phyloP scores from a whole-genome alignment of 2,113 vertebrate genomes.

The Cygnus buccinator region DNA sequence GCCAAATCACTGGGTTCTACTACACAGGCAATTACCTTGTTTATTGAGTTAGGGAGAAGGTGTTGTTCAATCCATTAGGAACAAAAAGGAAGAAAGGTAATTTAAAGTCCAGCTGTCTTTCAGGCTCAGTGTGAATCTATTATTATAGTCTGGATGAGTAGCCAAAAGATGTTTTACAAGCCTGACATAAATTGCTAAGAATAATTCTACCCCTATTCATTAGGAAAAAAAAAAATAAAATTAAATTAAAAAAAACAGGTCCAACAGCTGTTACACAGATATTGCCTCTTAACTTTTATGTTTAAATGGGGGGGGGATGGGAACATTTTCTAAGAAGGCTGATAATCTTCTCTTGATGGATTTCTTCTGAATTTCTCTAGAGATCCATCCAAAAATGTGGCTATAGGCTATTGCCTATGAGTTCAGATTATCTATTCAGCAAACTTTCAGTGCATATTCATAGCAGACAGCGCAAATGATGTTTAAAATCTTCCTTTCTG shows the following conservation, averaged over 20 bases:
- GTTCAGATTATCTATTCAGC: not conserved
- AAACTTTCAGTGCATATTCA: not conserved
- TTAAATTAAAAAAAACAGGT: not conserved
- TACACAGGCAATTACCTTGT: not conserved
- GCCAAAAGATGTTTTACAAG: not conserved
- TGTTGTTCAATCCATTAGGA: not conserved
- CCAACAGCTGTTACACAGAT: not conserved
- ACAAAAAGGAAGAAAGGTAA: not conserved
- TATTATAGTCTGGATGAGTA: not conserved
- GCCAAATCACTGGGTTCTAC: not conserved
- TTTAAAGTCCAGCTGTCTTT: not conserved
- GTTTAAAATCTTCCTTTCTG: not conserved
- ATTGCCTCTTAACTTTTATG: not conserved
- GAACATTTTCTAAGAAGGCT: not conserved
- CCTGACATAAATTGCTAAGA: not conserved
- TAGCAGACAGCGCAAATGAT: not conserved
- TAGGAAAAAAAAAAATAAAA: not conserved
- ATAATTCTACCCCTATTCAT: constrained; percentile 2
- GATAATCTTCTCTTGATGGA: not conserved
- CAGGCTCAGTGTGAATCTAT: not conserved
- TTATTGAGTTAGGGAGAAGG: not conserved
- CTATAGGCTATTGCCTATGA: not conserved
- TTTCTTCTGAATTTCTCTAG: not conserved
- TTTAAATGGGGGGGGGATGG: not conserved
- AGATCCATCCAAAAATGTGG: not conserved